Base-by-base conservation (phyloP, 2,888 invertebrate species). In the Glyphotaelius pellucidus region DNA sequence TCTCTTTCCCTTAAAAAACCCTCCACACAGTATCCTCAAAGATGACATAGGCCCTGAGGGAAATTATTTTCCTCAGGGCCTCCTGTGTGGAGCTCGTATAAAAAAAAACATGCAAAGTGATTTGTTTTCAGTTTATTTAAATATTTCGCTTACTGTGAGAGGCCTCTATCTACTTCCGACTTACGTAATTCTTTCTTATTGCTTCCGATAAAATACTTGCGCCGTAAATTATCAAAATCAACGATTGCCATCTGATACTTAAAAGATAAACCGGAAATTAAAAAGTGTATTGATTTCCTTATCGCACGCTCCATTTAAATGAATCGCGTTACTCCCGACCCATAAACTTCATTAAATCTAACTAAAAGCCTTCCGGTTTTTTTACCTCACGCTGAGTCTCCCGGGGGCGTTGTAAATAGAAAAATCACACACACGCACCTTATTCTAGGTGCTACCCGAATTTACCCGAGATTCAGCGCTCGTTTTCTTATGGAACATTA, bases 241-340 rank as follows among this genome's bases (percentile, higher is more conserved):
- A 67, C 7, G n/a, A 67, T 67, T 67, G 67, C 67, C 9, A 67
- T 67, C 67, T 2, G 7, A 67, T 67, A 67, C 67, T 67, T 67
- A 67, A 67, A n/a, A 67, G 67, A 67, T 67, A 67, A n/a, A 67
- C 67, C 67, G 67, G 67, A 67, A 67, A 67, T 67, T 67, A 67
- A 67, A 67, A 67, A 67, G 67, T 67, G 67, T 67, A 67, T 67
- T 67, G 67, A 67, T 67, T 67, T 67, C 67, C 0, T n/a, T 67
- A 67, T 67, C 67, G 25, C 67, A 67, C 25, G 67, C 67, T 67
- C 9, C 67, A 7, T 67, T 67, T n/a, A 67, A 67, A 67, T n/a
- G 3, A 67, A 67, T 67, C 9, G 67, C 67, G n/a, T 67, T 67
- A 67, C 19, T 7, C 25, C 67, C 25, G 67, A 67, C 25, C 67